A percentile compares a stretch with the other conserved stretches of the same genome.
phyloP scores from a whole-genome alignment of 2,888 invertebrate genomes.

The Lithosia quadra region DNA sequence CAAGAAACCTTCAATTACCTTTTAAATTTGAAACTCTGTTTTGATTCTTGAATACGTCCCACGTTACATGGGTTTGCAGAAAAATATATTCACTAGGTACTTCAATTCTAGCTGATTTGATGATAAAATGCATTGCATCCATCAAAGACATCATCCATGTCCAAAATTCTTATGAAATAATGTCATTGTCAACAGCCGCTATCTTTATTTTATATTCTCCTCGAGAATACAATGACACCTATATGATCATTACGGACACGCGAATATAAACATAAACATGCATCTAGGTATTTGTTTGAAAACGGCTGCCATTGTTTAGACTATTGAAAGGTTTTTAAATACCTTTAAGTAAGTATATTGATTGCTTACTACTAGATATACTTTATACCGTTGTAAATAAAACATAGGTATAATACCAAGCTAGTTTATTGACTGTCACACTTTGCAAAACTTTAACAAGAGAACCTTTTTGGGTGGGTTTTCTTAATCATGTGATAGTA shows the following conservation, averaged over 20 bases:
- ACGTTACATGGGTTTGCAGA: no score
- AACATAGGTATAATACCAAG: no score
- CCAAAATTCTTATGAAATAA: neutral
- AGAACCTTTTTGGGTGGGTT: no score
- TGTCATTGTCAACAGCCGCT: neutral
- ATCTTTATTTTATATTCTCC: neutral
- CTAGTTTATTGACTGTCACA: no score
- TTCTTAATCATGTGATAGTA: no score
- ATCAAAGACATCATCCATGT: neutral
- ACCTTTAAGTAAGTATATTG: neutral
- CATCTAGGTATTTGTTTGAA: neutral
- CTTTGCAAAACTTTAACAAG: no score
- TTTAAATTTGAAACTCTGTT: no score
- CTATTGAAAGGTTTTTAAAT: neutral
- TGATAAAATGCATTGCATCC: neutral
- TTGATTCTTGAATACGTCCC: no score
- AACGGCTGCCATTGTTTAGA: neutral
- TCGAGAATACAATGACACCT: slow-evolving; percentile 3
- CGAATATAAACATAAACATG: neutral
- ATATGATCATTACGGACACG: neutral
- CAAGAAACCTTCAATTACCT: no score
- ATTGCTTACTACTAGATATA: neutral
- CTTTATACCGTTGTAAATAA: neutral
- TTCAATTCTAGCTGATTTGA: neutral
- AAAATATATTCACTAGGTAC: no score